Base-by-base conservation (phyloP, 2,797 vertebrate genomes). In the Loris lydekkerianus region DNA sequence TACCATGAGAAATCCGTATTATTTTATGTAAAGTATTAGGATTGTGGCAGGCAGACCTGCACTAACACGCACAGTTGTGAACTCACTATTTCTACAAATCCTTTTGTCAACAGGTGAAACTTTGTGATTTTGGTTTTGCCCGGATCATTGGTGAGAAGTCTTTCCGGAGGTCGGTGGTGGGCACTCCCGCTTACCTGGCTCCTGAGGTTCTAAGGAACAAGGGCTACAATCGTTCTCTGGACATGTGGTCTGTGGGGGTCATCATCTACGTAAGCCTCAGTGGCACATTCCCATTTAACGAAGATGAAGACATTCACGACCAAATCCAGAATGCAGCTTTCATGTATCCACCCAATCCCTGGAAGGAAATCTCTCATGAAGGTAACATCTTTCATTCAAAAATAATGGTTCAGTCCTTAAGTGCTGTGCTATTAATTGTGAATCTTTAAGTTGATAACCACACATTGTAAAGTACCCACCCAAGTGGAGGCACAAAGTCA, bases 221-320 rank as follows among this genome's bases (percentile, higher is more conserved):
- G 97, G 99, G 99, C 95, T 99, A 99, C 96, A 99, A 99, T 98
- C 99, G 99, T 58, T 99, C 99, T 0, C 98, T 99, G 94, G 99
- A 99, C 98, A 99, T 99, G 99, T 99, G 99, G 99, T 99, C 99
- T 2, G 99, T 99, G 43, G 99, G 99, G 2, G 99, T 99, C 96
- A 99, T 99, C 97, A 98, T 99, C 98, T 99, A 99, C 31, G 99
- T 99, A 76, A 99, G 99, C 97, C 99, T 99, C 56, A 99, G 99
- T 14, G 99, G 99, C 70, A 99, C 99, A 0, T 99, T 99, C 93
- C 99, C 99, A 0, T 99, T 99, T 97, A 99, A 99, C 34, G 99
- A 99, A 97, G 99, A 99, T 60, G 99, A 99, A 97, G 99, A 99
- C 93, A 99, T 99, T 96, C 99, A 99, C 1, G 99, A 99, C 98